These are phyloP conservation scores for Pseudomyrmex pallidus DNA, from an alignment of 1,140 invertebrate species.

Conservation along the genomic window DNA sequence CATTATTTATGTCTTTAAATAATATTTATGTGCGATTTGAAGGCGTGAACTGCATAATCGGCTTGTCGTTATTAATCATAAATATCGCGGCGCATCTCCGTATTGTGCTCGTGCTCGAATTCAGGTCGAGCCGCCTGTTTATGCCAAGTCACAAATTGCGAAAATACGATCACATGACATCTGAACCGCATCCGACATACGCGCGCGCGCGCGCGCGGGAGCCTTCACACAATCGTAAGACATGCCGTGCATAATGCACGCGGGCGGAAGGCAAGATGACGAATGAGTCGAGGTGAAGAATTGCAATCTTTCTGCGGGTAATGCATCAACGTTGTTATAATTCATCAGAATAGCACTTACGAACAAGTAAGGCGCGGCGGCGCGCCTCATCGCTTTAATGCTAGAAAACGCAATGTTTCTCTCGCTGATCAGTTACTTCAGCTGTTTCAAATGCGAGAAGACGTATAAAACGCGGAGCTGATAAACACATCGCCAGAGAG, in stretches of 20 bases:
- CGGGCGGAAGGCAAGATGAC: constrained; percentile 63
- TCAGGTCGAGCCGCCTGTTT: neutral
- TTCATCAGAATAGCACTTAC: constrained; percentile 58
- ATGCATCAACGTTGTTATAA: constrained; percentile 52
- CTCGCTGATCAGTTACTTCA: neutral
- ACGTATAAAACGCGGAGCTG: no score
- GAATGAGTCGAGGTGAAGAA: constrained; percentile 64
- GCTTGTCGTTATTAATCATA: constrained; percentile 16
- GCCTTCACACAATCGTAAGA: constrained; percentile 22
- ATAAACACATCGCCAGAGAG: no score
- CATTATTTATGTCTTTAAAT: no score
- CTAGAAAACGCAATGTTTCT: constrained; percentile 25
- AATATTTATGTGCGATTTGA: neutral
- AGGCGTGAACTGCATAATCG: neutral
- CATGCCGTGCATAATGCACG: constrained; percentile 26
- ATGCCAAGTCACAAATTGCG: constrained; percentile 26
- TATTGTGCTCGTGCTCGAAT: neutral
- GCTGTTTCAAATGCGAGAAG: neutral
- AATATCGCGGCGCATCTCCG: neutral
- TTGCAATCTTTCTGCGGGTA: constrained; percentile 61
- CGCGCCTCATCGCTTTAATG: constrained; percentile 22
- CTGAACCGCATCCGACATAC: constrained; percentile 20
- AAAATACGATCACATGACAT: constrained; percentile 33
- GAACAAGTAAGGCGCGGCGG: neutral
- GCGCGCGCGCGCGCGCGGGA: neutral